Conservation (phyloP, 2,797 vertebrate species). For the Anolis apletophallus region DNA sequence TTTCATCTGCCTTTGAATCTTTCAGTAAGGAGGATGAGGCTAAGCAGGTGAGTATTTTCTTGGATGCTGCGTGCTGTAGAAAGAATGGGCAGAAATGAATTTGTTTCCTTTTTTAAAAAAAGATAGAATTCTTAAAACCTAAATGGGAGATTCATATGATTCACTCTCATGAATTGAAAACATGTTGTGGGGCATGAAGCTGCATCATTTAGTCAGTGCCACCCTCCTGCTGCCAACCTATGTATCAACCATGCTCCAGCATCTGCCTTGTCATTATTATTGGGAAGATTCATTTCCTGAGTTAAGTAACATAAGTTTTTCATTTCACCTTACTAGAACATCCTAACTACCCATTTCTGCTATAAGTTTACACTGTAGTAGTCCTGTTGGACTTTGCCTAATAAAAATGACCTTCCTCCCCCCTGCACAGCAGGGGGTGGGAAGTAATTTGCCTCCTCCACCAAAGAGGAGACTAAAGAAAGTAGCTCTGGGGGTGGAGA, state of each 20-base stretch:
- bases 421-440: too few species aligned
- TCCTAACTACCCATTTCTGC: too few species aligned
- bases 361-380: too few species aligned
- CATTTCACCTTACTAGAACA: neutral
- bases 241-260: neutral
- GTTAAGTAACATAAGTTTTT: neutral
- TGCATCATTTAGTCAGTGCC: neutral
- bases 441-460: too few species aligned
- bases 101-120: too few species aligned
- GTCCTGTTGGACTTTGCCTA: too few species aligned
- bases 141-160: neutral
- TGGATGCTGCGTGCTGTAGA: neutral
- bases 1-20: neutral
- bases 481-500: too few species aligned
- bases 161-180: neutral
- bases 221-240: neutral
- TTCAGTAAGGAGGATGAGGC: neutral
- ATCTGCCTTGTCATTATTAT: neutral
- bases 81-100: neutral
- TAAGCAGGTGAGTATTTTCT: neutral
- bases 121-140: neutral
- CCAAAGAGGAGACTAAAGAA: too few species aligned
- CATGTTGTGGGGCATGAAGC: neutral
- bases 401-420: too few species aligned
- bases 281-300: neutral